phyloP scores from a whole-genome alignment of 2,888 invertebrate species.

The Protophormia terraenovae region DNA sequence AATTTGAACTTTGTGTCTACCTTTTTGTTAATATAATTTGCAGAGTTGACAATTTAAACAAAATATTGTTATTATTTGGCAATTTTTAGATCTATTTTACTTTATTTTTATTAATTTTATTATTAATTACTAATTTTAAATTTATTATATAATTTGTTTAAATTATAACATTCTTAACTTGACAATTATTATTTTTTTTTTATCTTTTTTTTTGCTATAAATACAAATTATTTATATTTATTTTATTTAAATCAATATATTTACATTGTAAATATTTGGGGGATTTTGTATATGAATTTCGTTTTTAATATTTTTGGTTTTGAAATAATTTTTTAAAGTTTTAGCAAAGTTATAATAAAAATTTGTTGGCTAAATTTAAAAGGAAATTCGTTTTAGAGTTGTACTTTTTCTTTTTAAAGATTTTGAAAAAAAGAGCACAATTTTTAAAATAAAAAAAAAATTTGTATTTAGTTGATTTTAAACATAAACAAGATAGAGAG shows the following conservation, averaged over 20 bases:
- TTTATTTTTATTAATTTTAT: neutral
- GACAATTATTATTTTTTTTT: neutral
- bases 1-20: neutral
- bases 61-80: slow-evolving; percentile 1
- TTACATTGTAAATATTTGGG: slow-evolving; percentile 69
- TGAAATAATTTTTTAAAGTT: neutral
- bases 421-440: slow-evolving; percentile 12
- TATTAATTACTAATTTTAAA: neutral
- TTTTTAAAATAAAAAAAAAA: slow-evolving; percentile 30
- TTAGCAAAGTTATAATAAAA: slow-evolving; percentile 8
- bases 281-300: neutral
- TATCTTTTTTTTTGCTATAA: slow-evolving; percentile 5
- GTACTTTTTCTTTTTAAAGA: slow-evolving; percentile 20
- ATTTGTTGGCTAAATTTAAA: slow-evolving; percentile 19
- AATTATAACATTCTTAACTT: slow-evolving; percentile 2
- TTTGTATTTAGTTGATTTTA: neutral
- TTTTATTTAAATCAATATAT: slow-evolving; percentile 52
- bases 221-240: slow-evolving; percentile 20
- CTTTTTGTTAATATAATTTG: neutral
- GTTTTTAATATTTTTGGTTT: neutral
- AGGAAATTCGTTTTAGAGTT: slow-evolving; percentile 57
- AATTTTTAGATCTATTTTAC: neutral
- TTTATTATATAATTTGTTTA: neutral
- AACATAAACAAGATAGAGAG: slow-evolving; percentile 58
- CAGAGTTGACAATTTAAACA: neutral